Conservation (phyloP, 1,140 invertebrate genomes). For the Nasonia giraulti region DNA sequence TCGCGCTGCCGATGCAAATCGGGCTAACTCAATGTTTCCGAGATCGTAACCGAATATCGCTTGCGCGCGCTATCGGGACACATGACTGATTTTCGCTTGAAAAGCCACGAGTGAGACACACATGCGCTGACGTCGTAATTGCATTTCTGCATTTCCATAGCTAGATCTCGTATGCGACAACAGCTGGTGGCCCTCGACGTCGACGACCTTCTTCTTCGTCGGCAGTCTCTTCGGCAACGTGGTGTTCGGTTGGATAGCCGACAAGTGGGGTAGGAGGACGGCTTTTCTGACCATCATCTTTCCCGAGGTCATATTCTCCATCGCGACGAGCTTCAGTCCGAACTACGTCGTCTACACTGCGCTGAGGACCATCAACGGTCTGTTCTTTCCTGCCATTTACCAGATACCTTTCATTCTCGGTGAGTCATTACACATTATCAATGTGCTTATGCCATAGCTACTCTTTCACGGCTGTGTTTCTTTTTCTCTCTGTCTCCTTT, state of each 20-base stretch:
- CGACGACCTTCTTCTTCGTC: slow-evolving; percentile 81
- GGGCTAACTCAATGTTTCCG: slow-evolving; percentile 48
- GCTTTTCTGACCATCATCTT: slow-evolving; percentile 82
- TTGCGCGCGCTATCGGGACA: background rate
- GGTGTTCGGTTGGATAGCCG: slow-evolving; percentile 83
- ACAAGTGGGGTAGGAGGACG: slow-evolving; percentile 82
- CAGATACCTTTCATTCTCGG: slow-evolving; percentile 82
- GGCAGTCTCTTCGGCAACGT: slow-evolving; percentile 82
- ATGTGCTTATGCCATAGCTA: too few species aligned
- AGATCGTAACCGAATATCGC: slow-evolving; percentile 16
- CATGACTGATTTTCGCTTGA: too few species aligned
- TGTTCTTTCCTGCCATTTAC: slow-evolving; percentile 83
- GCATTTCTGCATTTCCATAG: slow-evolving; percentile 74
- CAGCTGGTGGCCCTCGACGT: slow-evolving; percentile 79
- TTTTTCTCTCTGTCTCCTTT: slow-evolving; percentile 25
- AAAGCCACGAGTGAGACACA: background rate
- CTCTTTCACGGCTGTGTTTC: background rate
- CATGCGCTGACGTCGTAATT: slow-evolving; percentile 65
- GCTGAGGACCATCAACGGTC: slow-evolving; percentile 79
- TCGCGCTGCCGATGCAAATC: slow-evolving; percentile 28
- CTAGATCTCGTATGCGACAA: slow-evolving; percentile 81
- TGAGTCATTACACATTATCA: slow-evolving; percentile 54
- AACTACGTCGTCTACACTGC: slow-evolving; percentile 80
- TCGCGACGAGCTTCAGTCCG: slow-evolving; percentile 81
- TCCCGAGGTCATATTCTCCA: slow-evolving; percentile 80